These are phyloP conservation scores for Strix aluco DNA, from an alignment of 2,113 vertebrate species.

Conservation along the genomic window DNA sequence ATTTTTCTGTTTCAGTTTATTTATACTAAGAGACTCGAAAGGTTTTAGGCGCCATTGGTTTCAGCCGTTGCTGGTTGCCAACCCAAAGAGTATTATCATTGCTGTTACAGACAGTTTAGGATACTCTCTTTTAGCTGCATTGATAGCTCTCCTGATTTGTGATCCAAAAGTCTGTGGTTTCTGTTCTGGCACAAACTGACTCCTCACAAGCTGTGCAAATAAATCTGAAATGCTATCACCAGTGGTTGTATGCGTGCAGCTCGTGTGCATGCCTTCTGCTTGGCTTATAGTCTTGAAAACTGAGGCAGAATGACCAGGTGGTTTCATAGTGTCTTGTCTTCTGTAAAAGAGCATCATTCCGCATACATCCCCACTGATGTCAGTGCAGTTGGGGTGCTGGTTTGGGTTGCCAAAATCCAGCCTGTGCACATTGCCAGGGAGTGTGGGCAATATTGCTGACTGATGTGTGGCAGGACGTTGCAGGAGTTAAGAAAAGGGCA, in stretches of 20 bases:
- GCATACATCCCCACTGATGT: neutral
- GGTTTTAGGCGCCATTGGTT: neutral
- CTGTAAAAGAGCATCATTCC: neutral
- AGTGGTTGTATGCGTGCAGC: neutral
- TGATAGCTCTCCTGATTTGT: neutral
- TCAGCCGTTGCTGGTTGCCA: neutral
- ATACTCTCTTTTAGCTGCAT: neutral
- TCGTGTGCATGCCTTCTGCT: neutral
- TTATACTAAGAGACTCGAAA: neutral
- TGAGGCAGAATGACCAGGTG: accelerated
- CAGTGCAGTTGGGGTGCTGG: too few relatives aligned
- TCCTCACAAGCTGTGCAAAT: slow-evolving; percentile 32
- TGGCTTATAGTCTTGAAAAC: neutral
- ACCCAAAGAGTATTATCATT: neutral
- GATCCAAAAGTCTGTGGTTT: slow-evolving; percentile 3
- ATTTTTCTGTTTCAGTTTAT: neutral
- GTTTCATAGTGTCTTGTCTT: neutral
- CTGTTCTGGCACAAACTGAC: neutral
- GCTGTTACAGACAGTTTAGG: neutral
- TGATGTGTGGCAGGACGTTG: neutral
- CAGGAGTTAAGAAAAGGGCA: neutral
- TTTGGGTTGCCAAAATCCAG: neutral
- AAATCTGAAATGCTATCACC: neutral
- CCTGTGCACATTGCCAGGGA: accelerated
- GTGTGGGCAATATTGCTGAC: accelerated